Evolutionary conservation across 2,797 vertebrate genomes (phyloP).

Genomic region (Cheracebus regulus): DNA sequence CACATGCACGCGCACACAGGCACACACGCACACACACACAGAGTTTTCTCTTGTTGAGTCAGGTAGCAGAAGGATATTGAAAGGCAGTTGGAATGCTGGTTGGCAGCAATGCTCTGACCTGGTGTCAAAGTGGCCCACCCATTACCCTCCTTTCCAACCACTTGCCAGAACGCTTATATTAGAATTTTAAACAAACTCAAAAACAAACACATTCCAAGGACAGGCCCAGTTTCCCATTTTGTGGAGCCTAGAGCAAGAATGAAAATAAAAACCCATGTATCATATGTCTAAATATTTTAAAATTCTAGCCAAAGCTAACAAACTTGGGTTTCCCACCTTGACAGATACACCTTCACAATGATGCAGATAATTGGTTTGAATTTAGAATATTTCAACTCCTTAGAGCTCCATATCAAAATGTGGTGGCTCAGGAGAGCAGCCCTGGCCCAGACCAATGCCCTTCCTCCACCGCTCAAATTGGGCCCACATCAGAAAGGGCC

Average conservation of each 20-base stretch:
- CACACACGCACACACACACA: too few relatives aligned
- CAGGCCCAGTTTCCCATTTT: background rate
- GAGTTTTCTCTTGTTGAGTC: background rate
- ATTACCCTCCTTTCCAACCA: background rate
- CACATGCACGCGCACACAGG: accelerated
- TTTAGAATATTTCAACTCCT: background rate
- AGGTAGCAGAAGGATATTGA: background rate
- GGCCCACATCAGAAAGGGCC: background rate
- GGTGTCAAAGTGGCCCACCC: background rate
- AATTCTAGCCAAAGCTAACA: conserved; percentile 8
- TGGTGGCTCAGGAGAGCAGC: background rate
- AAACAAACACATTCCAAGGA: background rate
- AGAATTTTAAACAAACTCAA: conserved; percentile 19
- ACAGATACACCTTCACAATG: background rate
- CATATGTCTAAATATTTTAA: background rate
- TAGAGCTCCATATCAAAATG: background rate
- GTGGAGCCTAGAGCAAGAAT: background rate
- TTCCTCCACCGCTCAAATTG: background rate
- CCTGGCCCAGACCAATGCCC: background rate
- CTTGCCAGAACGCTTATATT: background rate
- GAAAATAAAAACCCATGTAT: background rate
- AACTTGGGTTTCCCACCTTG: background rate
- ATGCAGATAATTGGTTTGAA: background rate
- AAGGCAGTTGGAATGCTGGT: background rate
- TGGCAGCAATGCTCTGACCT: background rate